A percentile compares a stretch with the other conserved stretches of the same genome.
Conservation (phyloP, 35 echinoderm and acorn worm genomes). For the Ophioderma brevispina region DNA sequence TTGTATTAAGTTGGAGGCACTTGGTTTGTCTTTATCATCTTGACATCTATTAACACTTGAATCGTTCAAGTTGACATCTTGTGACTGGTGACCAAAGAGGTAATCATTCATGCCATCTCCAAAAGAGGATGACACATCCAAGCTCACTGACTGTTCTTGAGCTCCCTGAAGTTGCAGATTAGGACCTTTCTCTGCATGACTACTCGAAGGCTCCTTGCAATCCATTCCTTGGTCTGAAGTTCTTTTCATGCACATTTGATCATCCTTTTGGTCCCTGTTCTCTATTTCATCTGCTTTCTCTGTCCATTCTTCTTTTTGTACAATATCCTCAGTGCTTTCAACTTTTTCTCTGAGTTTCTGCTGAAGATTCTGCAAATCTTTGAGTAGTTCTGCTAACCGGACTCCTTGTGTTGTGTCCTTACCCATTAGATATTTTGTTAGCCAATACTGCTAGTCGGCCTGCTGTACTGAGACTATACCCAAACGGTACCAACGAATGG, state of each 20-base stretch:
- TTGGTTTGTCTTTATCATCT: too few relatives aligned
- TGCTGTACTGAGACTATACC: constrained; percentile 76
- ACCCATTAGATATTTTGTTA: constrained; percentile 10
- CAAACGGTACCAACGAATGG: constrained; percentile 90
- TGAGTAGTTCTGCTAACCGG: constrained; percentile 12
- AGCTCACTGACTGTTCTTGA: too few relatives aligned
- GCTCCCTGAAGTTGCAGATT: too few relatives aligned
- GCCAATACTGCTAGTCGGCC: constrained; percentile 58
- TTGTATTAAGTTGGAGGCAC: too few relatives aligned
- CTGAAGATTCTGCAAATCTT: constrained; percentile 25
- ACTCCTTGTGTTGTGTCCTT: neutral
- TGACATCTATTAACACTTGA: too few relatives aligned
- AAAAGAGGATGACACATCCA: neutral
- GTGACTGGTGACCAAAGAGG: neutral
- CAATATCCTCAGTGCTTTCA: neutral
- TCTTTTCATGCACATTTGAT: neutral
- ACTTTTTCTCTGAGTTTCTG: constrained; percentile 35
- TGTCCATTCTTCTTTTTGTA: neutral
- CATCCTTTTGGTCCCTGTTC: neutral
- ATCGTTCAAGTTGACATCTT: too few relatives aligned
- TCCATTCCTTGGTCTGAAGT: neutral
- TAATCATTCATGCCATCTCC: neutral
- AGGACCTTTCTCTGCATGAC: too few relatives aligned
- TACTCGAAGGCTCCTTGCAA: too few relatives aligned
- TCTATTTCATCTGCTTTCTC: neutral